Conservation (phyloP, 2,113 vertebrate genomes). For the Oryzias woworae region DNA sequence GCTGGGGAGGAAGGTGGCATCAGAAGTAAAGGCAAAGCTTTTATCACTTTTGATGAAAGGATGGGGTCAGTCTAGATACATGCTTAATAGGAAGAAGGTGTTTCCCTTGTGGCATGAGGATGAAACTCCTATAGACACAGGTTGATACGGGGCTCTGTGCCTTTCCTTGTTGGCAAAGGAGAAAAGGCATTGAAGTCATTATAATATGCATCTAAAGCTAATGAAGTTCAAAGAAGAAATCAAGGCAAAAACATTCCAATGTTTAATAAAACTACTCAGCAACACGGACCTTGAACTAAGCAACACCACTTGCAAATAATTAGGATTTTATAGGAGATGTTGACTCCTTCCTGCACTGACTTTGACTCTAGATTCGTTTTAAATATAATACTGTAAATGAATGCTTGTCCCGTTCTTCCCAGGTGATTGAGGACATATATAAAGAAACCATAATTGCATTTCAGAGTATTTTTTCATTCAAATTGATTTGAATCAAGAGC, state of each 20-base stretch:
- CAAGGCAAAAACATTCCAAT: not conserved
- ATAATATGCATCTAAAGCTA: slow-evolving; percentile 1
- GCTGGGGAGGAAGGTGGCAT: slow-evolving; percentile 48
- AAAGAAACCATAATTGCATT: too few relatives aligned
- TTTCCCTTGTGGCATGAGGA: slow-evolving; percentile 59
- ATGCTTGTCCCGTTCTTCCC: not conserved
- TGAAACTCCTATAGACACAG: slow-evolving; percentile 53
- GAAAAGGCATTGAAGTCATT: slow-evolving; percentile 12
- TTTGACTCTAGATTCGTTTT: slow-evolving; percentile 28
- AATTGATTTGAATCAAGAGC: too few relatives aligned
- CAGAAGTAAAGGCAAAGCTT: slow-evolving; percentile 69
- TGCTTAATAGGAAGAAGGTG: slow-evolving; percentile 63
- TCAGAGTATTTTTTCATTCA: too few relatives aligned
- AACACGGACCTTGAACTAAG: slow-evolving; percentile 2
- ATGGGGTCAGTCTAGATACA: slow-evolving; percentile 63
- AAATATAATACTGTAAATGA: slow-evolving; percentile 5
- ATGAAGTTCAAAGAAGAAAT: slow-evolving; percentile 8
- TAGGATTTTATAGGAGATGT: not conserved
- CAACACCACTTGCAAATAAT: slow-evolving; percentile 6
- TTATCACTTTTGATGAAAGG: slow-evolving; percentile 76
- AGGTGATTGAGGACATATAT: too few relatives aligned
- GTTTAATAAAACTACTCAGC: not conserved
- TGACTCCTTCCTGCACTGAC: not conserved
- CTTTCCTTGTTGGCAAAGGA: slow-evolving; percentile 7
- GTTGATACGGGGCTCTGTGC: slow-evolving; percentile 24